Base-by-base conservation (phyloP, 2,888 invertebrate species). In the Callyntrura sp. region DNA sequence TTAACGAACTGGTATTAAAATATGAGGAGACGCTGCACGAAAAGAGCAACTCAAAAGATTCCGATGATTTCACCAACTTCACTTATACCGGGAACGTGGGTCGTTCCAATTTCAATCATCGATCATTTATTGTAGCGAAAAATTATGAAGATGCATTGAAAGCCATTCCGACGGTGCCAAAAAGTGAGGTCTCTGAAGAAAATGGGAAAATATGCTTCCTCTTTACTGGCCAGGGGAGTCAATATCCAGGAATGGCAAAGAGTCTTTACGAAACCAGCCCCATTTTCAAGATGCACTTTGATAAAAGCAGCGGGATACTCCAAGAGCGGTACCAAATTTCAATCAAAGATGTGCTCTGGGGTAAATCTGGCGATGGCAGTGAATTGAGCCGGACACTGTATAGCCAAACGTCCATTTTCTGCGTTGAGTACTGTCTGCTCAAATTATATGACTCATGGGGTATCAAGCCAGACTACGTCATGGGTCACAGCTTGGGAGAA, bases 151-250 rank as follows among this genome's bases (percentile, higher is more conserved):
- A 88, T 0, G 83, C 88, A n/a, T n/a, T n/a, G n/a, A n/a, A n/a
- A n/a, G n/a, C n/a, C n/a, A n/a, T n/a, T n/a, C n/a, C n/a, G n/a
- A n/a, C n/a, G n/a, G n/a, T n/a, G 12, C n/a, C 0, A 84, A 23
- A 1, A 20, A 25, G 25, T 25, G 43, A 84, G 9, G 20, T 11
- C 3, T n/a, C n/a, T n/a, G 62, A 81, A n/a, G 11, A 6, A 3
- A 28, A 11, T 4, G 70, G 45, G 5, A 73, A 73, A 25, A 85
- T 91, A 9, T 91, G 90, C 76, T 91, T 91, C 62, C 85, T 91
- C 0, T 91, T 91, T 25, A 91, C 90, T 3, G 90, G 90, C 12
- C 90, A 91, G 82, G 90, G 90, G 1, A 76, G 83, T 11, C 90
- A 90, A n/a, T 87, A 88, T 25, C 14, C 25, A 0, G 91, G 90